Evolutionary conservation across 2,797 vertebrate genomes (phyloP).

Genomic region (Tokudaia tokunoshimensis): DNA sequence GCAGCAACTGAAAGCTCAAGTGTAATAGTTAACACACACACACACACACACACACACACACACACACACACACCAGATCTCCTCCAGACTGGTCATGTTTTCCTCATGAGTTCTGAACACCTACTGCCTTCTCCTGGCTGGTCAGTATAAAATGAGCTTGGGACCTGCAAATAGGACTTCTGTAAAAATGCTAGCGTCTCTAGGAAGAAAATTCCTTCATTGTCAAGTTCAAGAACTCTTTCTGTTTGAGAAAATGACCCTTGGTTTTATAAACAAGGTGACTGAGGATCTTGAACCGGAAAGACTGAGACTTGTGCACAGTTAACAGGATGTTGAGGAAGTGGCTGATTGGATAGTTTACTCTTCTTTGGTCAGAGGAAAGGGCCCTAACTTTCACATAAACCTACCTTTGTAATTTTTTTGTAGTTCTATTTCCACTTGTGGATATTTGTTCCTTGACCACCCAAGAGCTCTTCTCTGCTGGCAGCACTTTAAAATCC

Average conservation of each 20-base stretch:
- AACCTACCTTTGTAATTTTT: not conserved
- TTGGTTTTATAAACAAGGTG: not conserved
- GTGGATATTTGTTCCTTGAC: not conserved
- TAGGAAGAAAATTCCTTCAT: constrained; percentile 10
- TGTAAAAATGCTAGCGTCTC: constrained; percentile 14
- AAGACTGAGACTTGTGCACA: not conserved
- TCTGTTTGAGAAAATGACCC: constrained; percentile 38
- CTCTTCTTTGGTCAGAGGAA: not conserved
- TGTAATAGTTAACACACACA: not conserved
- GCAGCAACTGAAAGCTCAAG: constrained; percentile 33
- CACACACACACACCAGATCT: not conserved
- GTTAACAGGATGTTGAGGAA: not conserved
- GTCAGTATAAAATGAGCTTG: constrained; percentile 29
- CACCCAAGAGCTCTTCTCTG: not conserved
- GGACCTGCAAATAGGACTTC: constrained; percentile 6
- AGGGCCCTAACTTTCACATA: not conserved
- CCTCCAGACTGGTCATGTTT: constrained; percentile 4
- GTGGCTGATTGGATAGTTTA: not conserved
- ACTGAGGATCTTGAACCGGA: constrained; percentile 16
- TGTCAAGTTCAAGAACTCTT: constrained; percentile 41
- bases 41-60: not conserved
- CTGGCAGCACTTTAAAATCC: not conserved
- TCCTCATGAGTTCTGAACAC: constrained; percentile 61
- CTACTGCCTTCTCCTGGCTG: constrained; percentile 42
- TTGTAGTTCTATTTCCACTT: not conserved